Evolutionary conservation across 2,113 vertebrate genomes (phyloP).

Genomic region (Sinocyclocheilus rhinocerous): DNA sequence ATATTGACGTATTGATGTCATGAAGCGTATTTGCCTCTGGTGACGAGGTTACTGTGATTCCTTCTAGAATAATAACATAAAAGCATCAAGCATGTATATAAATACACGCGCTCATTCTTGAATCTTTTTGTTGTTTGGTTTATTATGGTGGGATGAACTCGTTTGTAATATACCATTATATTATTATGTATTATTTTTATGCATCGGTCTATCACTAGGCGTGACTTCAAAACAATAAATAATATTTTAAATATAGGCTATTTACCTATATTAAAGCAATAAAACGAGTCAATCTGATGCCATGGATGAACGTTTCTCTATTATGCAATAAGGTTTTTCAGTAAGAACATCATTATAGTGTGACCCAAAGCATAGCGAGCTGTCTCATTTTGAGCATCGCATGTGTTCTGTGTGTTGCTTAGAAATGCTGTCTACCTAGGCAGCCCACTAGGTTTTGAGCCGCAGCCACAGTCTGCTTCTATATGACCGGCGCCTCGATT

Average conservation of each 20-base stretch:
- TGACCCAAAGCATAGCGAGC: not conserved
- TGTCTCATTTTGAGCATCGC: not conserved
- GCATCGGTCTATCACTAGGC: not conserved
- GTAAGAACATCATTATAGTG: not conserved
- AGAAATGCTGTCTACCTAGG: constrained; percentile 5
- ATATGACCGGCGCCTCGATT: constrained; percentile 8
- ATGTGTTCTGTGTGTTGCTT: not conserved
- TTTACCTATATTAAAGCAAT: constrained; percentile 47
- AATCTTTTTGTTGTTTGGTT: too few relatives aligned
- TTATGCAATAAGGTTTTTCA: constrained; percentile 8
- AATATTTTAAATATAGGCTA: not conserved
- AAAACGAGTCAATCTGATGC: not conserved
- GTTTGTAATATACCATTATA: constrained; percentile 54
- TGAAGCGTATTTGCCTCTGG: not conserved
- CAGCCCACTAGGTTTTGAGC: not conserved
- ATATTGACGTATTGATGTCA: constrained; percentile 32
- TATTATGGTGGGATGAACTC: too few relatives aligned
- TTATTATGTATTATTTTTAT: constrained; percentile 52
- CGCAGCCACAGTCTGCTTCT: not conserved
- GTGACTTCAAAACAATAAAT: constrained; percentile 2
- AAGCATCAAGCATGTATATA: not conserved
- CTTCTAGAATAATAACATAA: not conserved
- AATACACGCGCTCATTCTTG: constrained; percentile 61
- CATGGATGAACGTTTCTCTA: constrained; percentile 9
- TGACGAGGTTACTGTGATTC: constrained; percentile 15